Base-by-base conservation (phyloP, 2,797 vertebrate species). In the Clamator glandarius region DNA sequence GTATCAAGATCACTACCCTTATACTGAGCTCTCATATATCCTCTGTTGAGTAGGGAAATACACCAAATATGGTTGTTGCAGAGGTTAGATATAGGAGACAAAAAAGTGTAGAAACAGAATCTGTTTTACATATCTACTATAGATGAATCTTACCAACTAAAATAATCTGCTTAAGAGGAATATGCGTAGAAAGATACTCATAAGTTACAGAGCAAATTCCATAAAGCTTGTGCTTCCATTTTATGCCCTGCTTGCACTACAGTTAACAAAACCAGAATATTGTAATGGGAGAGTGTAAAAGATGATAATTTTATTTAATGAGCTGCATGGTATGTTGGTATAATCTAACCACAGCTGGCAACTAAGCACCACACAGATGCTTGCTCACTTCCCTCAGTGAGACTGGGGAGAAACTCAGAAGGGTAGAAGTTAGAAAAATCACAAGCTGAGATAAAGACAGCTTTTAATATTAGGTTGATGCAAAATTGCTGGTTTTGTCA, bases 121-220 rank as follows among this genome's bases (percentile, higher is more conserved):
- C 4, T 9, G 2, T 5, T 73, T 67, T 67, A 42, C 1, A 0
- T 81, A 28, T 8, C 11, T 4, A 3, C 14, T 48, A 2, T 5
- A 52, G 18, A 19, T 31, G 31, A 54, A 54, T 31, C 29, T 19
- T 17, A 31, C 51, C 9, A 29, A 19, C 17, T 31, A 17, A 54
- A 54, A 52, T 29, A 17, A 57, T 44, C 42, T 64, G 29, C 12
- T 46, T 39, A 72, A 74, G 20, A 81, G n/a, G 26, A 51, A 3
- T 29, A 29, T 3, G 4, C 24, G 2, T 89, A 24, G 50, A 69
- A 69, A 74, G 29, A 11, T 52, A 13, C 4, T 51, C 5, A 6
- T 15, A n/a, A 51, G 19, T 70, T 64, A 72, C 4, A 19, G 29
- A 58, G 39, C 28, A 75, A 51, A 15, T 75, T 74, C 33, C 21